A percentile compares a stretch with the other conserved stretches of the same genome.
phyloP scores from a whole-genome alignment of 2,797 vertebrate genomes.

The Paramormyrops hopkinsi region DNA sequence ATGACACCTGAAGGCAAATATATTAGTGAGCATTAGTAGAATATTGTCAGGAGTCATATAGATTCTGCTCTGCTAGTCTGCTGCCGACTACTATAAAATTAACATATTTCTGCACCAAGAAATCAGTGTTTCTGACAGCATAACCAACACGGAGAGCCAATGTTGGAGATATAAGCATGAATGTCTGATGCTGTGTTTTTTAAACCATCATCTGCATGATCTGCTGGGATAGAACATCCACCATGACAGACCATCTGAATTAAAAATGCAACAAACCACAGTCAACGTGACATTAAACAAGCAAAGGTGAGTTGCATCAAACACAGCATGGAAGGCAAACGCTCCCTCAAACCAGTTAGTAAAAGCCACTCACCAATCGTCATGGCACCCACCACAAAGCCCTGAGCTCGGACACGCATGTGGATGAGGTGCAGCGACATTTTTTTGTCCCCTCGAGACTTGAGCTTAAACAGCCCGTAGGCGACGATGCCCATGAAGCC shows the following conservation, averaged over 20 bases:
- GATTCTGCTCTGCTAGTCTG: background rate
- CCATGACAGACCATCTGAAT: background rate
- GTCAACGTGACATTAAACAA: background rate
- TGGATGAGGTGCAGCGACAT: constrained; percentile 65
- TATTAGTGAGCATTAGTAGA: background rate
- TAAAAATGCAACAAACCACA: background rate
- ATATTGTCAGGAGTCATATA: background rate
- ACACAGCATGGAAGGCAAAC: background rate
- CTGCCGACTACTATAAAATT: background rate
- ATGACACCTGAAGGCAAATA: constrained; percentile 49
- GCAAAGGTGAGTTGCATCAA: background rate
- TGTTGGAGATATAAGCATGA: background rate
- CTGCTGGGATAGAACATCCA: background rate
- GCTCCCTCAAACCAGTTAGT: background rate
- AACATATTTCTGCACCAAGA: background rate
- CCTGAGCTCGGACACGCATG: constrained; percentile 59
- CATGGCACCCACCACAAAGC: constrained; percentile 59
- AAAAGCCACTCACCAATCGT: constrained; percentile 51
- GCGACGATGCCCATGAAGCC: constrained; percentile 54
- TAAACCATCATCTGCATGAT: background rate
- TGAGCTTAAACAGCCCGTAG: constrained; percentile 56
- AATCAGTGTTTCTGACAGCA: background rate
- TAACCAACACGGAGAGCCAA: background rate
- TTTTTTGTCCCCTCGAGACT: constrained; percentile 49
- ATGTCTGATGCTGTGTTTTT: background rate